Percentiles rank a stretch among this genome's conserved stretches.
phyloP scores from a whole-genome alignment of 2,797 vertebrate species.

The Scyliorhinus canicula region DNA sequence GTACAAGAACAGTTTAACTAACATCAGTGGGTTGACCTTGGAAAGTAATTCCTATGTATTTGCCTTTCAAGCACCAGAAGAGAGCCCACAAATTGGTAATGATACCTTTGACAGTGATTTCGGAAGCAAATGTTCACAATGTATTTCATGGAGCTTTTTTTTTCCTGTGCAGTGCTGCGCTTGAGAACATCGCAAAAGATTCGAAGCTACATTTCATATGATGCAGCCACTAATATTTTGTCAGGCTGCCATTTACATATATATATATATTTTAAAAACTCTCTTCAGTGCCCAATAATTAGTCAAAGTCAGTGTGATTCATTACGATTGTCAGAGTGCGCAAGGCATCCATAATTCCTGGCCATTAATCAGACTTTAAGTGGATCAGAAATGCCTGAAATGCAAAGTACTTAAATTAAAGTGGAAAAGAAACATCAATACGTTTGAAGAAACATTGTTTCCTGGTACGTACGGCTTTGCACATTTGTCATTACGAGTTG shows the following conservation, averaged over 20 bases:
- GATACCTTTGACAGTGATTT: not conserved
- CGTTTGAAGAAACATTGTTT: not conserved
- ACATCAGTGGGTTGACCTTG: not conserved
- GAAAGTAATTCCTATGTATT: not conserved
- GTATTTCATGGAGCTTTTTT: not conserved
- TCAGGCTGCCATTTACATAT: not conserved
- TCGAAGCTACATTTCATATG: not conserved
- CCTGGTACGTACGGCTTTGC: not conserved
- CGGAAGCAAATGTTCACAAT: not conserved
- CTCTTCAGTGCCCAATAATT: not conserved
- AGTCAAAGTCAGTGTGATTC: not conserved
- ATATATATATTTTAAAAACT: not conserved
- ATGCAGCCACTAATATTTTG: not conserved
- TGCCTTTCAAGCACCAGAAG: not conserved
- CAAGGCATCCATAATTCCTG: conserved; percentile 1
- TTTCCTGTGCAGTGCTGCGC: too few species aligned
- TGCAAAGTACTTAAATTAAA: not conserved
- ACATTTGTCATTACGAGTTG: not conserved
- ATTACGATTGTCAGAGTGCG: not conserved
- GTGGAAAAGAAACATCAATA: not conserved
- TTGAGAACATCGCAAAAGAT: not conserved
- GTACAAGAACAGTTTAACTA: not conserved
- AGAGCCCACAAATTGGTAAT: not conserved
- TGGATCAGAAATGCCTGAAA: not conserved
- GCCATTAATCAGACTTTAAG: not conserved